Evolutionary conservation across 2,113 vertebrate genomes (phyloP).

Genomic region (Poicephalus gulielmi): DNA sequence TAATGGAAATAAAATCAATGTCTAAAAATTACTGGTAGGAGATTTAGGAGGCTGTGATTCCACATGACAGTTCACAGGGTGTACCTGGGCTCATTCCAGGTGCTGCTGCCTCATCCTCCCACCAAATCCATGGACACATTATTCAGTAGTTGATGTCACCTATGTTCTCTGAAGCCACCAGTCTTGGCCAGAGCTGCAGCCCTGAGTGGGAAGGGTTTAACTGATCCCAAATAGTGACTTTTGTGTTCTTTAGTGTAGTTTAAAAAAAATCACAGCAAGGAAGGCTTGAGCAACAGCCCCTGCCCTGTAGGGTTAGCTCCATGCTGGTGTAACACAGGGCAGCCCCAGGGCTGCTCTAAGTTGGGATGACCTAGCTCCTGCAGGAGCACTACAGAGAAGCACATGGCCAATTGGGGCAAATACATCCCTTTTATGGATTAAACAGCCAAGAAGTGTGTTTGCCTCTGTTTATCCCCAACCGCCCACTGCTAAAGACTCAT

Average conservation of each 20-base stretch:
- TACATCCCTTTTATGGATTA: not conserved
- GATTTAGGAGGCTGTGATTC: not conserved
- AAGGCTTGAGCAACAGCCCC: not conserved
- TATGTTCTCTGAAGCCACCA: not conserved
- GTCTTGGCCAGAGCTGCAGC: not conserved
- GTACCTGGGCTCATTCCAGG: not conserved
- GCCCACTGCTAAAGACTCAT: not conserved
- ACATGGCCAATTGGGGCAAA: rapidly evolving
- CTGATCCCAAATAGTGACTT: rapidly evolving
- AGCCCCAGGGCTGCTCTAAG: not conserved
- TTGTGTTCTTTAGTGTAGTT: not conserved
- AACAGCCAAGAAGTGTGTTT: not conserved
- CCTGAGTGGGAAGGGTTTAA: rapidly evolving
- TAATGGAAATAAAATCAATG: not conserved
- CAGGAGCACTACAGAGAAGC: not conserved
- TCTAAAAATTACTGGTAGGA: not conserved
- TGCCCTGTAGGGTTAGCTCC: not conserved
- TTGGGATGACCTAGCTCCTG: not conserved
- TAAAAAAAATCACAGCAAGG: not conserved
- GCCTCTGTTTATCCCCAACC: not conserved
- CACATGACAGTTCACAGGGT: rapidly evolving
- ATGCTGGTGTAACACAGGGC: not conserved
- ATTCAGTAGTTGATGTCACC: not conserved
- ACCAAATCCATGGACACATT: not conserved
- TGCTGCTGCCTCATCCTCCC: not conserved